These are phyloP conservation scores for Zoanthus sansibaricus DNA, from an alignment of 92 coral and sea anemone genomes.

Conservation along the genomic window DNA sequence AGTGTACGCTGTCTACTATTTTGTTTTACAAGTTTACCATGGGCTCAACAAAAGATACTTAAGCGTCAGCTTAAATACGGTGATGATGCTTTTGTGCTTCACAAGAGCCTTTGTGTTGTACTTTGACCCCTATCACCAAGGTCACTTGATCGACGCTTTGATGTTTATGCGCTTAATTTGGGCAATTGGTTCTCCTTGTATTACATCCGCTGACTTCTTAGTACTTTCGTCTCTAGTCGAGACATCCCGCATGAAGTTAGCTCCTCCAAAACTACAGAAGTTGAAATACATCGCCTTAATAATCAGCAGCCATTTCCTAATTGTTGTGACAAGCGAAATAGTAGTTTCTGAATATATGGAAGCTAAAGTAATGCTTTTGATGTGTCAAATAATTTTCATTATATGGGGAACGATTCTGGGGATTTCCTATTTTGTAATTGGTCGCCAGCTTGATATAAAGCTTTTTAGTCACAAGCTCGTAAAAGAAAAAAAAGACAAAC, in stretches of 20 bases:
- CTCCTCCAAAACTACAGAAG: constrained; percentile 73
- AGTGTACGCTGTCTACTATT: constrained; percentile 71
- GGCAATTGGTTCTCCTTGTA: constrained; percentile 79
- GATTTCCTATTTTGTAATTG: constrained; percentile 63
- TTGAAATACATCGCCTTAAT: constrained; percentile 50
- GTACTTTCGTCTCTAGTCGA: constrained; percentile 71
- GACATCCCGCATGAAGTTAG: constrained; percentile 64
- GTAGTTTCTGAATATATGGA: constrained; percentile 71
- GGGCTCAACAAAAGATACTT: constrained; percentile 72
- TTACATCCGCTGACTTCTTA: constrained; percentile 78
- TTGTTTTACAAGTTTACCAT: constrained; percentile 66
- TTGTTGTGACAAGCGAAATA: constrained; percentile 67
- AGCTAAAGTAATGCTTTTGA: constrained; percentile 78
- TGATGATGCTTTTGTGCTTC: constrained; percentile 71
- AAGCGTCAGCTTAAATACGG: constrained; percentile 66
- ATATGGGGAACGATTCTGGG: constrained; percentile 76
- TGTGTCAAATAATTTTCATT: constrained; percentile 75
- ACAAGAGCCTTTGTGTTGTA: constrained; percentile 73
- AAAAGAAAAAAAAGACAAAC: constrained; percentile 63
- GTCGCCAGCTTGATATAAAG: constrained; percentile 65
- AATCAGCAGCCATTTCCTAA: constrained; percentile 58
- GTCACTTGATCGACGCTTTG: constrained; percentile 60
- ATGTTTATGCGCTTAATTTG: constrained; percentile 75
- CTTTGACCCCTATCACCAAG: constrained; percentile 84
- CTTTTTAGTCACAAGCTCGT: constrained; percentile 66